These are phyloP conservation scores for Drosophila carrolli DNA, from an alignment of 1,140 invertebrate genomes.

Conservation along the genomic window DNA sequence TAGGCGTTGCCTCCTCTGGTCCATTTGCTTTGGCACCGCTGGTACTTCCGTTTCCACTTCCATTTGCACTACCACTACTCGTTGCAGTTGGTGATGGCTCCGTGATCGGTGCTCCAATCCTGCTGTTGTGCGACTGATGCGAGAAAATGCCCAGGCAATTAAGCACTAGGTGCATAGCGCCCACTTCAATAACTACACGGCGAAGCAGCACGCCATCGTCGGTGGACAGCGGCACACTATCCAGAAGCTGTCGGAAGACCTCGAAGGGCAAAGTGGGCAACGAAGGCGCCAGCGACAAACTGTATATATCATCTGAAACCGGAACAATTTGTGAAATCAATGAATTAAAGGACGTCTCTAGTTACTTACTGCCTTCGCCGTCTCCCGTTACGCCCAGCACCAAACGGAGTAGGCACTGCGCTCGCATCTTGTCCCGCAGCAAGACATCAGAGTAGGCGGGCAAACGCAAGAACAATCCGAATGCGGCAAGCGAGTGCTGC, in stretches of 20 bases:
- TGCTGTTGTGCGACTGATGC: constrained; percentile 87
- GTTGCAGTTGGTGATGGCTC: constrained; percentile 50
- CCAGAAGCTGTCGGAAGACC: constrained; percentile 92
- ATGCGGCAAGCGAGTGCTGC: constrained; percentile 94
- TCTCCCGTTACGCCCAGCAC: constrained; percentile 95
- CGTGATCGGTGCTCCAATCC: constrained; percentile 68
- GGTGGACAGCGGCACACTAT: constrained; percentile 91
- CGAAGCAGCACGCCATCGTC: constrained; percentile 92
- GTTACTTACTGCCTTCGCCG: constrained; percentile 91
- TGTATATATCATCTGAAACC: constrained; percentile 89
- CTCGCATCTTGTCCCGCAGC: constrained; percentile 92
- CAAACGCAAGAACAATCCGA: constrained; percentile 93
- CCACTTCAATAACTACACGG: constrained; percentile 92
- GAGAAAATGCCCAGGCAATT: constrained; percentile 95
- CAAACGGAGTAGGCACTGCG: constrained; percentile 93
- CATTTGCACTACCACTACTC: constrained; percentile 50
- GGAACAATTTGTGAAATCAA: background rate
- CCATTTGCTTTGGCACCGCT: constrained; percentile 25
- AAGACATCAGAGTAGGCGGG: constrained; percentile 95
- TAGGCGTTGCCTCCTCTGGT: constrained; percentile 47
- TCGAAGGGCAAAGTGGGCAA: constrained; percentile 95
- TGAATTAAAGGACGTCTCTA: background rate
- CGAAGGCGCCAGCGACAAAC: constrained; percentile 89
- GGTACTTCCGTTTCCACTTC: constrained; percentile 14
- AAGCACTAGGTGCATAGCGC: constrained; percentile 93